A percentile compares a stretch with the other conserved stretches of the same genome.
These are phyloP conservation scores for Otolemur garnettii DNA, from an alignment of 2,113 vertebrate genomes.

Conservation along the genomic window DNA sequence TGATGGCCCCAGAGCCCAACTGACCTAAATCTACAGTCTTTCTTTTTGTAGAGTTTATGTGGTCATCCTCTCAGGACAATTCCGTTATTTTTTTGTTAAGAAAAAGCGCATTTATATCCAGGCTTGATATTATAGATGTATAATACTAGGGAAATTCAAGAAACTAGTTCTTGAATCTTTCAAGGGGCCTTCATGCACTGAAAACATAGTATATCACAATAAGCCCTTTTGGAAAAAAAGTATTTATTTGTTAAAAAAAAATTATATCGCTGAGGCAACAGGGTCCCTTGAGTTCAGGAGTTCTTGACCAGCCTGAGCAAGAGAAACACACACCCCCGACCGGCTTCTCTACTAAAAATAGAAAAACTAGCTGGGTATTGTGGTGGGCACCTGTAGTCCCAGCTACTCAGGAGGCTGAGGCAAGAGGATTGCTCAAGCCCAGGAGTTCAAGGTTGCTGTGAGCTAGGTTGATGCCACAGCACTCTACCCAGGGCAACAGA, in stretches of 20 bases:
- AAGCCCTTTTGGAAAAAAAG: neutral
- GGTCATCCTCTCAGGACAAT: slow-evolving; percentile 58
- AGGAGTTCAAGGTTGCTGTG: no score
- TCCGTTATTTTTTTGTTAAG: neutral
- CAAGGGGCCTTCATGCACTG: slow-evolving; percentile 7
- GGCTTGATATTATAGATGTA: neutral
- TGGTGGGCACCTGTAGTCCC: no score
- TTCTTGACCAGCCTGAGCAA: no score
- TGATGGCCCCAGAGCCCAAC: neutral
- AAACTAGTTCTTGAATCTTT: slow-evolving; percentile 27
- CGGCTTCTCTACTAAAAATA: no score
- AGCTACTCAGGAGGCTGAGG: no score
- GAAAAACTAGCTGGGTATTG: no score
- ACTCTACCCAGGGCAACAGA: no score
- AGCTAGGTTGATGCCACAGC: no score
- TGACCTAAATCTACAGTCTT: slow-evolving; percentile 50
- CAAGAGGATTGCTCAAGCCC: no score
- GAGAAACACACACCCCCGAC: no score
- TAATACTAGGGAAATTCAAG: slow-evolving; percentile 45
- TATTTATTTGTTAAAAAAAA: neutral
- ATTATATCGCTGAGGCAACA: no score
- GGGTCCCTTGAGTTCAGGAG: no score
- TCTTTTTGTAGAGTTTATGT: slow-evolving; percentile 50
- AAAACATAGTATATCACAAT: neutral
- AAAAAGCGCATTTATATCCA: slow-evolving; percentile 8